phyloP scores from a whole-genome alignment of 2,797 vertebrate genomes.

The Neopelma chrysocephalum region DNA sequence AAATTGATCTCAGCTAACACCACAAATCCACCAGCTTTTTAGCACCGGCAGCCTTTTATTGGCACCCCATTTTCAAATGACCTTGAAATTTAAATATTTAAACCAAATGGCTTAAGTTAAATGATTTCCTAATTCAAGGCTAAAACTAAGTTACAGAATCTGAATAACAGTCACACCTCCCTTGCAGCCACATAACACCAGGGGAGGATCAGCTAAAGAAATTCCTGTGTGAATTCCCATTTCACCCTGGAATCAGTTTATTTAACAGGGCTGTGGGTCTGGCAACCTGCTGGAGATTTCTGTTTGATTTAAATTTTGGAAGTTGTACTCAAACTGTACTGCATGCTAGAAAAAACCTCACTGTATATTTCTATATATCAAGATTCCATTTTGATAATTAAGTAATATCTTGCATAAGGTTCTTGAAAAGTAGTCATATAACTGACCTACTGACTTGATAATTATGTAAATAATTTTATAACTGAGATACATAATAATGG shows the following conservation, averaged over 20 bases:
- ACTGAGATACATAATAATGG: background rate
- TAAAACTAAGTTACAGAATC: background rate
- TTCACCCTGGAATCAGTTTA: background rate
- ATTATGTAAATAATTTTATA: slow-evolving; percentile 40
- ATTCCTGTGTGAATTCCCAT: background rate
- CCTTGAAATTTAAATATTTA: background rate
- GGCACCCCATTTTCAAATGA: background rate
- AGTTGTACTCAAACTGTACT: background rate
- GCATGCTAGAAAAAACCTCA: background rate
- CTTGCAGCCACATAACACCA: background rate
- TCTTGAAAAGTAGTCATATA: slow-evolving; percentile 14
- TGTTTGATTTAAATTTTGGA: background rate
- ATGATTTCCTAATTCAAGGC: background rate
- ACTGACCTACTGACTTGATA: slow-evolving; percentile 9
- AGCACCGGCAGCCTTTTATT: background rate
- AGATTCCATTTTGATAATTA: background rate
- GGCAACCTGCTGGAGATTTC: background rate
- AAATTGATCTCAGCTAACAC: background rate
- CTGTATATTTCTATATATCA: background rate
- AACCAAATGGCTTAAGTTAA: background rate
- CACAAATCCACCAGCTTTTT: background rate
- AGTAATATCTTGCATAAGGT: slow-evolving; percentile 20
- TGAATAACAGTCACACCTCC: background rate
- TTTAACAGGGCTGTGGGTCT: background rate
- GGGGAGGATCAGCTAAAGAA: background rate